phyloP scores from a whole-genome alignment of 1,140 invertebrate species.

The Drosophila nannoptera region DNA sequence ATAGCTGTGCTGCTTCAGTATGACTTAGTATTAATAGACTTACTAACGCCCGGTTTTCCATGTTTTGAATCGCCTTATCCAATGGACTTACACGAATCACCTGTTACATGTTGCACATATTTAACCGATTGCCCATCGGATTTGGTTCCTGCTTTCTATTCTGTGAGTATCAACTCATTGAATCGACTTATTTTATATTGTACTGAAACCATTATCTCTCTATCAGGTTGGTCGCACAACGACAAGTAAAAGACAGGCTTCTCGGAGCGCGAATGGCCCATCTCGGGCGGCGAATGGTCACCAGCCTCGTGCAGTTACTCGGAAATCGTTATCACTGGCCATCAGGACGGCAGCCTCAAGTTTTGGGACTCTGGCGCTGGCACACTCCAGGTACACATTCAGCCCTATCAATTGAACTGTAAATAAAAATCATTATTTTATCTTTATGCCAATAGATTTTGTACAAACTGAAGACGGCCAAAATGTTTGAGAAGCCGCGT shows the following conservation, averaged over 20 bases:
- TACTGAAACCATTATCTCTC: not conserved
- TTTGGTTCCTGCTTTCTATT: slow-evolving; percentile 94
- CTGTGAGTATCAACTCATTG: slow-evolving; percentile 67
- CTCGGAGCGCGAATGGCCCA: slow-evolving; percentile 97
- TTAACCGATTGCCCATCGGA: slow-evolving; percentile 98
- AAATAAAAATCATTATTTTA: not conserved
- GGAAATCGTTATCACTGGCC: slow-evolving; percentile 97
- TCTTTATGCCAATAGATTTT: slow-evolving; percentile 82
- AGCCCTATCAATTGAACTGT: not conserved
- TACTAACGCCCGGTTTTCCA: slow-evolving; percentile 95
- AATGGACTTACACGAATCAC: slow-evolving; percentile 99
- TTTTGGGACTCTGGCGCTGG: slow-evolving; percentile 98
- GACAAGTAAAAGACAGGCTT: slow-evolving; percentile 88
- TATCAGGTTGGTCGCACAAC: slow-evolving; percentile 80
- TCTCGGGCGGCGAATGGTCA: slow-evolving; percentile 97
- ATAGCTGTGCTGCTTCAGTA: slow-evolving; percentile 98
- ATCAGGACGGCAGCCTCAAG: slow-evolving; percentile 97
- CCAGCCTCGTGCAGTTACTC: slow-evolving; percentile 95
- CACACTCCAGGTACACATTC: slow-evolving; percentile 84
- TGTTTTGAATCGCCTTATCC: slow-evolving; percentile 99
- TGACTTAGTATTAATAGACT: slow-evolving; percentile 98
- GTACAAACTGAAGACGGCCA: slow-evolving; percentile 98
- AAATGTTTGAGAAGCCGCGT: slow-evolving; percentile 91
- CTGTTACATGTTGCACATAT: slow-evolving; percentile 97
- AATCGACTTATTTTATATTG: too few species aligned